Evolutionary conservation across 1,140 invertebrate genomes (phyloP), one percentile per base, ranked within the genome.

Genomic region (Drosophila micromelanica): DNA sequence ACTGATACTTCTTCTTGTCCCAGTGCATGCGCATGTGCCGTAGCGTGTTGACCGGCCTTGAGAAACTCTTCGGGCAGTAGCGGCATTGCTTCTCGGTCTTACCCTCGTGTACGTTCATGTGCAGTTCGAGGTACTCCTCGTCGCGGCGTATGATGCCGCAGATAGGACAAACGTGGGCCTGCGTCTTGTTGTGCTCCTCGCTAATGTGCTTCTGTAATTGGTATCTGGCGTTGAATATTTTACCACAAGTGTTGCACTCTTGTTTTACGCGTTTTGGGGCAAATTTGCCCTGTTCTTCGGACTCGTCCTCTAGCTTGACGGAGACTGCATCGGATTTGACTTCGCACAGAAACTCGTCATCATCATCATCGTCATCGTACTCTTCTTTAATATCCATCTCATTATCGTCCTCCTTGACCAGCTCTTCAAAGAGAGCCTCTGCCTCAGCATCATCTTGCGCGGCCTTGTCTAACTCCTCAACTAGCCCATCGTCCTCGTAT

Each of bases 1-100:
- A 91, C 62, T 91, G 90, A 59, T 90, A 91, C 37, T 91, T 90
- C 48, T 91, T 91, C 40, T 91, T 91, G 49, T 91, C 84, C 90
- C 90, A 91, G 51, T 91, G 90, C 81, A 90, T 91, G 32, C 90
- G 84, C 90, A 91, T 91, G 54, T 91, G 90, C 0, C 90, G 84
- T 35, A 91, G 43, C 2, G 90, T 90, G 45, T 91, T 91, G 0
- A 91, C 90, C 0, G 90, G 90, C 1, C 90, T 57, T 5, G 86
- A 82, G 40, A 91, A 91, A 12, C 73, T 84, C 54, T 91, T 91
- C 4, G 84, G 80, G 7, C 90, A 91, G 48, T 90, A 91, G 0
- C 90, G 86, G 23, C 90, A 91, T 27, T 91, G 90, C 23, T 78
- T 90, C 49, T 91, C 90, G 0, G 90, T 90, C 55, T 91, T 91